phyloP scores from a whole-genome alignment of 1,140 invertebrate genomes.

The Tribolium madens region DNA sequence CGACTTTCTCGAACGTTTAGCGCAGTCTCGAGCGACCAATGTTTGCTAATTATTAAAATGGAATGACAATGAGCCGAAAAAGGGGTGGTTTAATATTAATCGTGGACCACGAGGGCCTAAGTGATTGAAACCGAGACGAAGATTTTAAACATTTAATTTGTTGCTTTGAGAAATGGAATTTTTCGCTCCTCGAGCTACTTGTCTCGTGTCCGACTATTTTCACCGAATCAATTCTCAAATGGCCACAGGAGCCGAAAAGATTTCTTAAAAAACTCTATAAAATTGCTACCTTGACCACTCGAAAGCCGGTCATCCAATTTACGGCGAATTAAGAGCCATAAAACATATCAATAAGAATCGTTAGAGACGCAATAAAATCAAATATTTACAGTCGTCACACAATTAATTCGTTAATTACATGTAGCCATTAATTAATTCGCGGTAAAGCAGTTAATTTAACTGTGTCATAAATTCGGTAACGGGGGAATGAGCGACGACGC shows the following conservation, averaged over 20 bases:
- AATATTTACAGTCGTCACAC: slow-evolving; percentile 39
- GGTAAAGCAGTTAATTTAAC: slow-evolving; percentile 41
- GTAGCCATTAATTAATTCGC: slow-evolving; percentile 43
- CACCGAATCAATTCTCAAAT: slow-evolving; percentile 7
- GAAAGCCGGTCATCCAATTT: slow-evolving; percentile 24
- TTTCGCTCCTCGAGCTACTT: too few relatives aligned
- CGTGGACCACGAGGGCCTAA: slow-evolving; percentile 29
- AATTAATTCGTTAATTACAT: slow-evolving; percentile 44
- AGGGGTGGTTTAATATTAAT: slow-evolving; percentile 50
- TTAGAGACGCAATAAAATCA: slow-evolving; percentile 40
- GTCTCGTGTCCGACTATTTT: too few relatives aligned
- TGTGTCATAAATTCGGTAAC: slow-evolving; percentile 19
- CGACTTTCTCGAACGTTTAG: slow-evolving; percentile 35
- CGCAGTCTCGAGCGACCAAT: slow-evolving; percentile 34
- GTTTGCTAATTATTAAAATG: slow-evolving; percentile 48
- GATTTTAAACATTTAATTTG: slow-evolving; percentile 3
- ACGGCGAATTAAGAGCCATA: slow-evolving; percentile 36
- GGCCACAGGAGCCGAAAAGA: slow-evolving; percentile 9
- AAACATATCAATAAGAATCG: slow-evolving; percentile 44
- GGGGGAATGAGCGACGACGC: background rate
- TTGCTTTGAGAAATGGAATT: background rate
- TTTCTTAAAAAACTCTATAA: slow-evolving; percentile 21
- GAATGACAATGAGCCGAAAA: slow-evolving; percentile 50
- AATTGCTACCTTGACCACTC: slow-evolving; percentile 27
- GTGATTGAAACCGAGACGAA: slow-evolving; percentile 46